Evolutionary conservation across 2,888 invertebrate species (phyloP).

Genomic region (Yponomeuta sedellus): DNA sequence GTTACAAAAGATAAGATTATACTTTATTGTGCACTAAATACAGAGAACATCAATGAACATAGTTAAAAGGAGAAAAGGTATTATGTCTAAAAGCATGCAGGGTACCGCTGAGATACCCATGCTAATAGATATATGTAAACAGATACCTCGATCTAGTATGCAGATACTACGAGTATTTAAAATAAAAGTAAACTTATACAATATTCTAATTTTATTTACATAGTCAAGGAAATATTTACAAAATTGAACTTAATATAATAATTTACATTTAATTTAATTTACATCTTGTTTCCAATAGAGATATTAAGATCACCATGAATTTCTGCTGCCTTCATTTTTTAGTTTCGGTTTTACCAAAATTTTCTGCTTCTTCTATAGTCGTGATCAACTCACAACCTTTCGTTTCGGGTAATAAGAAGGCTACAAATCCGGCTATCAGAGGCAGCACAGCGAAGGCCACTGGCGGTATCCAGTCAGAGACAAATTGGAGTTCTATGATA

Average conservation of each 20-base stretch:
- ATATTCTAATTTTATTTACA: not conserved
- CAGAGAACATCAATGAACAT: no score
- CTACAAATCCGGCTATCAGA: slow-evolving; percentile 73
- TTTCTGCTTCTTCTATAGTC: slow-evolving; percentile 87
- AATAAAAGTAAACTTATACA: no score
- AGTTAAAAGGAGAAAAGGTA: no score
- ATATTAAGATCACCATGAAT: not conserved
- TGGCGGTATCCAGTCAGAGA: slow-evolving; percentile 79
- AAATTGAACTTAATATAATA: not conserved
- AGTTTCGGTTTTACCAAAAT: slow-evolving; percentile 48
- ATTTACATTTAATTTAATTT: not conserved
- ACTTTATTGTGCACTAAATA: no score
- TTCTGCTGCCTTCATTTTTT: not conserved
- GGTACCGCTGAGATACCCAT: no score
- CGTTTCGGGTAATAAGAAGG: slow-evolving; percentile 85
- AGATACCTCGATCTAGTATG: no score
- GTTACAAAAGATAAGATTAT: no score
- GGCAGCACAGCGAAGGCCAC: slow-evolving; percentile 83
- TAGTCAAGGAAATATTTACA: not conserved
- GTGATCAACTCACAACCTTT: slow-evolving; percentile 85
- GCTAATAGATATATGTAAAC: no score
- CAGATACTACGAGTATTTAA: no score
- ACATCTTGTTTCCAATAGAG: not conserved
- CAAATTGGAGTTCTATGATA: slow-evolving; percentile 77
- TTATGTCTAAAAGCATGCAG: no score